Evolutionary conservation across 2,888 invertebrate genomes (phyloP), one percentile per base, ranked within the genome.

Genomic region (Blastobasis lacticolella): DNA sequence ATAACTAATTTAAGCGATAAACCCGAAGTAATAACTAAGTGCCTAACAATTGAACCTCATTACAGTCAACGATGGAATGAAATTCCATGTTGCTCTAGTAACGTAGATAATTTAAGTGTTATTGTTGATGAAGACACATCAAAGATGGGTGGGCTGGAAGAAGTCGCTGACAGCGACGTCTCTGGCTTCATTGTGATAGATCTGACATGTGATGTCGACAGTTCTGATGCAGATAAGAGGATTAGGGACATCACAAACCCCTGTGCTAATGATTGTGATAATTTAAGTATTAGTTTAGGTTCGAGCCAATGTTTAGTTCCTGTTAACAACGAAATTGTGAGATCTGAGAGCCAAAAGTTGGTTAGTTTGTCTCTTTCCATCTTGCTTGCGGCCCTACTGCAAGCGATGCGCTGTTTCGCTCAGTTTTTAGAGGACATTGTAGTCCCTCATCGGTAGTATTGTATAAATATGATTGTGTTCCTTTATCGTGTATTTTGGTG

Each of bases 361-460:
- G 88, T 91, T 48, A 91, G 91, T 57, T 71, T 91, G 50, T 91
- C 91, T 23, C 69, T 91, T 41, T 91, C 91, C 46, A 83, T 91
- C 58, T 75, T 91, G 10, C 79, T 91, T 47, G 91, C 91, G 23
- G 91, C 91, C 38, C 69, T 91, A 63, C 65, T 91, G 41, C 91
- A 91, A 73, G 91, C 91, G 58, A 89, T 91, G 73, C 88, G 90
- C 54, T 91, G 91, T 71, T 88, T 91, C 64, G 90, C 91, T 45
- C 90, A 90, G 72, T 88, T 91, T 66, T 79, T 91, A 61, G 91
- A 91, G 64, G 90, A 91, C 63, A 90, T 88, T 67, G 88, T 88
- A 54, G 73, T 87, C 51, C 88, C 88, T 53, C 88, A 87, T 64
- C 74, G 85, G 73, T 75, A 83, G 72, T 79, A 69, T 67, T 65